A percentile compares a stretch with the other conserved stretches of the same genome.
phyloP scores from a whole-genome alignment of 2,113 vertebrate genomes.

The human (Homo sapiens) region DNA sequence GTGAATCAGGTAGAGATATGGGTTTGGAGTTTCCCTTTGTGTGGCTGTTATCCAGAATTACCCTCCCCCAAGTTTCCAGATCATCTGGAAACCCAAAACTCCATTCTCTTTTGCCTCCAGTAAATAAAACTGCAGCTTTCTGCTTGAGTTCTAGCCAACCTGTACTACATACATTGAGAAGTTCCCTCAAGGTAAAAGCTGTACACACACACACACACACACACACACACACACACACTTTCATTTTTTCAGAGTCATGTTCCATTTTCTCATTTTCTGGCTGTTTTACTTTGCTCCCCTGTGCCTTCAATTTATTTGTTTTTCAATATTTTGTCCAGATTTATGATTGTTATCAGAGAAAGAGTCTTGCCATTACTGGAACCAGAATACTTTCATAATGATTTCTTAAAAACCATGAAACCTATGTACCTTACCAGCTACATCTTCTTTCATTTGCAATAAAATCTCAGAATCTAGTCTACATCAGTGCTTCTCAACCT shows the following conservation, averaged over 20 bases:
- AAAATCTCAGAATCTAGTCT: not conserved
- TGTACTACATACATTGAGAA: not conserved
- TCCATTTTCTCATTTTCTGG: not conserved
- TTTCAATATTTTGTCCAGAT: not conserved
- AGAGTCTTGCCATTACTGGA: not conserved
- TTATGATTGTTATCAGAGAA: not conserved
- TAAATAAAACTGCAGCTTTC: not conserved
- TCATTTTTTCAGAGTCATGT: not conserved
- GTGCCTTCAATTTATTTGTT: not conserved
- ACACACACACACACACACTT: not conserved
- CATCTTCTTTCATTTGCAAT: not conserved
- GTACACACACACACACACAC: no score
- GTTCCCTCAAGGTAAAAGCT: not conserved
- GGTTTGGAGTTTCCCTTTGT: not conserved
- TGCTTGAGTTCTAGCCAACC: not conserved
- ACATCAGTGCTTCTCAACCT: not conserved
- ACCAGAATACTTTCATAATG: not conserved
- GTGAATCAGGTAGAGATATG: no score
- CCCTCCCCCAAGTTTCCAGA: not conserved
- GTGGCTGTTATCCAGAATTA: not conserved
- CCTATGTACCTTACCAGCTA: not conserved
- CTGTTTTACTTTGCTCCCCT: not conserved
- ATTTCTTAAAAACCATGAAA: not conserved
- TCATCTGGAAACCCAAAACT: not conserved
- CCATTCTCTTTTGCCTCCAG: not conserved